Percentiles rank a stretch among this genome's conserved stretches.
Conservation (phyloP, 2,797 vertebrate species). For the Babyrousa celebensis region DNA sequence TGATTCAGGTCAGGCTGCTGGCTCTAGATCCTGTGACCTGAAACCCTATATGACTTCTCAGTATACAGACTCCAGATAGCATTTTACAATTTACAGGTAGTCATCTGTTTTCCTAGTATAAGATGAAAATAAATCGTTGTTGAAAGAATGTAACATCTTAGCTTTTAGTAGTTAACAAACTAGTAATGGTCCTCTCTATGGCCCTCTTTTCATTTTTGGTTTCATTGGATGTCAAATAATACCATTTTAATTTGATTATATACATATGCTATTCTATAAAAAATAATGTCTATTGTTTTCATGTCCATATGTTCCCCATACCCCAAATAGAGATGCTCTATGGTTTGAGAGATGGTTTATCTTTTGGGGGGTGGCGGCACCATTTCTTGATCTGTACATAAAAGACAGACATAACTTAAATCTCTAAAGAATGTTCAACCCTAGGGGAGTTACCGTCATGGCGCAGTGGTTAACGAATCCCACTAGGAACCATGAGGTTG, state of each 20-base stretch:
- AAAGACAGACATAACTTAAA: constrained; percentile 66
- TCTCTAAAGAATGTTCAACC: constrained; percentile 24
- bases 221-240: background rate
- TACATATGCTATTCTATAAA: background rate
- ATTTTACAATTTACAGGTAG: background rate
- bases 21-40: background rate
- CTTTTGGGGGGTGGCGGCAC: background rate
- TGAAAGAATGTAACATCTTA: background rate
- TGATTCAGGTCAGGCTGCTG: background rate
- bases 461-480: too few relatives aligned
- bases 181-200: background rate
- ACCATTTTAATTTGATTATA: constrained; percentile 50
- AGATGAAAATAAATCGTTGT: background rate
- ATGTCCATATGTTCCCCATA: background rate
- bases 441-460: background rate
- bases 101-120: background rate
- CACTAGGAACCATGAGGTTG: too few relatives aligned
- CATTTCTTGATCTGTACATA: constrained; percentile 29
- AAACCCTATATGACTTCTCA: background rate
- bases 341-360: constrained; percentile 32
- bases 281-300: constrained; percentile 47
- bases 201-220: background rate
- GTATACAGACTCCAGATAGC: background rate
- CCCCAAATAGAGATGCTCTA: constrained; percentile 45
- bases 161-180: background rate